Evolutionary conservation across 1,140 invertebrate species (phyloP).

Genomic region (Acromyrmex heyeri): DNA sequence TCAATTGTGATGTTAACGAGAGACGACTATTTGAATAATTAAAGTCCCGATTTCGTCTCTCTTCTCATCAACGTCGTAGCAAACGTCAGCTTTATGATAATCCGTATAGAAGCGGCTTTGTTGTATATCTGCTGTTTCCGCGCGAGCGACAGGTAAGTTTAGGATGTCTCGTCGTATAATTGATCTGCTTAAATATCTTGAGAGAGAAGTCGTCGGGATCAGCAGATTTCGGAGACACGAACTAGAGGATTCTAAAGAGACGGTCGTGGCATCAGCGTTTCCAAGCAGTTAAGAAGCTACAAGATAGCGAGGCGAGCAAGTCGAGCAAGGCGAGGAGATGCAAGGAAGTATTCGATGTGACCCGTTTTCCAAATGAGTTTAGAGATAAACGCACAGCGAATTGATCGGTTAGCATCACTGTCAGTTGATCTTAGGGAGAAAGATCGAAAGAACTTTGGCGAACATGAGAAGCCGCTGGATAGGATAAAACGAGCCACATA

Average conservation of each 20-base stretch:
- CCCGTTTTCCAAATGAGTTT: slow-evolving; percentile 64
- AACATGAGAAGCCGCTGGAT: slow-evolving; percentile 46
- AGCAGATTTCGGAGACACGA: slow-evolving; percentile 59
- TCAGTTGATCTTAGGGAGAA: slow-evolving; percentile 58
- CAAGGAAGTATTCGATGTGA: slow-evolving; percentile 38
- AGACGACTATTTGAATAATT: neutral
- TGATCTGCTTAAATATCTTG: slow-evolving; percentile 67
- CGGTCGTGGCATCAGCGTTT: slow-evolving; percentile 46
- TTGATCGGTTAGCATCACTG: slow-evolving; percentile 40
- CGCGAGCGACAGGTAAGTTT: slow-evolving; percentile 49
- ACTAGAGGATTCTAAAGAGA: slow-evolving; percentile 29
- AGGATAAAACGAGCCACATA: slow-evolving; percentile 70
- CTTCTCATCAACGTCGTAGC: neutral
- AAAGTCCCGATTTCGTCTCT: neutral
- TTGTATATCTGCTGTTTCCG: slow-evolving; percentile 27
- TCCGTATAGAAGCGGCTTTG: slow-evolving; percentile 3
- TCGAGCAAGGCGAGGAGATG: neutral
- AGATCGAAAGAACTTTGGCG: slow-evolving; percentile 42
- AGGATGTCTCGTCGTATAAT: slow-evolving; percentile 54
- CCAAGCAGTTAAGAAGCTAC: slow-evolving; percentile 55
- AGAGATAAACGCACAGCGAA: slow-evolving; percentile 60
- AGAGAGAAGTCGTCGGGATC: slow-evolving; percentile 56
- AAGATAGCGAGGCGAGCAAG: slow-evolving; percentile 5
- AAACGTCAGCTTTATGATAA: slow-evolving; percentile 32
- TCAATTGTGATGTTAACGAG: slow-evolving; percentile 5